Evolutionary conservation across 2,797 vertebrate genomes (phyloP).

Genomic region (Sebastiscus albofasciatus): DNA sequence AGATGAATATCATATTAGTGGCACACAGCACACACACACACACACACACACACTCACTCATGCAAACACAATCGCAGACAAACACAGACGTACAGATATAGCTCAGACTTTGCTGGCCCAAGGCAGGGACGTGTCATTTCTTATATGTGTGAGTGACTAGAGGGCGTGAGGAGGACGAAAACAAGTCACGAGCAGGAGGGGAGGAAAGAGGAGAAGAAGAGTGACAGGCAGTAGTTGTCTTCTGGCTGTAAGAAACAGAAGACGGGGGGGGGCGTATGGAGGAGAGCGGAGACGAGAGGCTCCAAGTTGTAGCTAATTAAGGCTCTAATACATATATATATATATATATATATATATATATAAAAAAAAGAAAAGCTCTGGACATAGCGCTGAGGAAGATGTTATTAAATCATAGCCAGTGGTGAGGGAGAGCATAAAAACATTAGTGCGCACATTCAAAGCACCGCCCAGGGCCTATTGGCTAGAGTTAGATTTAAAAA

Average conservation of each 20-base stretch:
- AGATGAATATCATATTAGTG: slow-evolving; percentile 44
- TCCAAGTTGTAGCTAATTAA: slow-evolving; percentile 80
- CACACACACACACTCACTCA: background rate
- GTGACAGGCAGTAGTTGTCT: slow-evolving; percentile 19
- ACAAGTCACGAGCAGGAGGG: background rate
- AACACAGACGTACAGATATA: slow-evolving; percentile 26
- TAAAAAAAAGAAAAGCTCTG: slow-evolving; percentile 50
- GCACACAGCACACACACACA: background rate
- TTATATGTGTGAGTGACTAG: slow-evolving; percentile 50
- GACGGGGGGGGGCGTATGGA: background rate
- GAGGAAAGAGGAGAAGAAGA: slow-evolving; percentile 3
- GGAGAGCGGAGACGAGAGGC: slow-evolving; percentile 37
- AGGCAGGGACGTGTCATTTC: slow-evolving; percentile 51
- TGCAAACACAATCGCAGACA: slow-evolving; percentile 29
- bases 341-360: slow-evolving; percentile 32
- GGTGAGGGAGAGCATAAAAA: slow-evolving; percentile 68
- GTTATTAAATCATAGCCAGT: slow-evolving; percentile 83
- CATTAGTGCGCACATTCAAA: slow-evolving; percentile 73
- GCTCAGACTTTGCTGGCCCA: slow-evolving; percentile 40
- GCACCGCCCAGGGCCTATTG: slow-evolving; percentile 64
- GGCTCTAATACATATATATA: slow-evolving; percentile 65
- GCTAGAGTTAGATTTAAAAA: slow-evolving; percentile 80
- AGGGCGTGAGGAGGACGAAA: slow-evolving; percentile 24
- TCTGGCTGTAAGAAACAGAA: slow-evolving; percentile 14
- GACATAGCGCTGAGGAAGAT: slow-evolving; percentile 67